These are phyloP conservation scores for Ornithoptera alexandrae DNA, from an alignment of 2,888 invertebrate species.

Conservation along the genomic window DNA sequence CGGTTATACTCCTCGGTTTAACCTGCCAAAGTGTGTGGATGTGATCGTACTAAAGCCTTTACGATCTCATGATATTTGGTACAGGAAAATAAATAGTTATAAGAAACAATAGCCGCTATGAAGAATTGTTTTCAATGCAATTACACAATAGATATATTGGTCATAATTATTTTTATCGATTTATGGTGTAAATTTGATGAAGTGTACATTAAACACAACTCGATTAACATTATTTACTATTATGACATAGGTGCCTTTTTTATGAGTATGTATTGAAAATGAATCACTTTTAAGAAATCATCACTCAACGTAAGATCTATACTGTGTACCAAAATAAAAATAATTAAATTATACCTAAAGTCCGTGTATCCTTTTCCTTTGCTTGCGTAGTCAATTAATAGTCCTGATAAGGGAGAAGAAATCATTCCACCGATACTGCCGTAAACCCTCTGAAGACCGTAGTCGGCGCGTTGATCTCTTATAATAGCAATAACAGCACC, in stretches of 20 bases:
- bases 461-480: constrained; percentile 87
- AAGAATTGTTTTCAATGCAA: constrained; percentile 2
- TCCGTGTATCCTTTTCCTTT: constrained; percentile 84
- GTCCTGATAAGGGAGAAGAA: constrained; percentile 87
- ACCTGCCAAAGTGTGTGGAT: no score
- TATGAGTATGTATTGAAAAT: no score
- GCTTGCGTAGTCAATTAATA: constrained; percentile 87
- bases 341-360: constrained; percentile 78
- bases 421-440: constrained; percentile 89
- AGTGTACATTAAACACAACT: no score
- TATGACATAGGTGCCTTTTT: no score
- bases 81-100: background rate
- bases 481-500: constrained; percentile 88
- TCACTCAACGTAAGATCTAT: background rate
- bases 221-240: no score
- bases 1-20: no score
- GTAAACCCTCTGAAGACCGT: constrained; percentile 87
- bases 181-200: no score
- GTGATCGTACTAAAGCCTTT: no score
- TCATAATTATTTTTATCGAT: background rate
- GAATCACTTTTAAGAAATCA: no score
- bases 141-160: background rate
- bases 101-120: constrained; percentile 4
- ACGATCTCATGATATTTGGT: background rate
- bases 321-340: background rate